These are phyloP conservation scores for Cranoglanis bouderius DNA, from an alignment of 2,113 vertebrate genomes.

Conservation along the genomic window DNA sequence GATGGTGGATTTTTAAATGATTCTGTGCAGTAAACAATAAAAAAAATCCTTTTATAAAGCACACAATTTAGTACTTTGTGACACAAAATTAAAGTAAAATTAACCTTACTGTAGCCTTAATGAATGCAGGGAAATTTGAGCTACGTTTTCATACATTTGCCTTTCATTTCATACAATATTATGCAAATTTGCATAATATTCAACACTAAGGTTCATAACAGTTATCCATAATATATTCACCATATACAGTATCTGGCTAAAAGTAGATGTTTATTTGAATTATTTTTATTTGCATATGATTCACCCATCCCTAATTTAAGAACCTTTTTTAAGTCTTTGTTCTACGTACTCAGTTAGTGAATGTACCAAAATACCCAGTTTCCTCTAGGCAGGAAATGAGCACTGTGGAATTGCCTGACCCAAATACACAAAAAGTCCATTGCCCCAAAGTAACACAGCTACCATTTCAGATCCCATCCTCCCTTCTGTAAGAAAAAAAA, in stretches of 20 bases:
- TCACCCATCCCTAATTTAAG: neutral
- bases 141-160: neutral
- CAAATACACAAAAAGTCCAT: slow-evolving; percentile 23
- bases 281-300: neutral
- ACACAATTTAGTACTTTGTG: neutral
- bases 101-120: neutral
- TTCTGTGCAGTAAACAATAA: neutral
- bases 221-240: neutral
- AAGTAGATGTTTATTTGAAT: neutral
- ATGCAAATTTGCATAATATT: neutral
- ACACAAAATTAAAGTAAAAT: neutral
- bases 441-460: slow-evolving; percentile 10
- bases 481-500: slow-evolving; percentile 36
- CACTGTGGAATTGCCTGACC: slow-evolving; percentile 36
- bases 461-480: neutral
- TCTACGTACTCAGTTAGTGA: neutral
- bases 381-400: slow-evolving; percentile 37
- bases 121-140: neutral
- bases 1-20: neutral
- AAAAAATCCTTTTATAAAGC: neutral
- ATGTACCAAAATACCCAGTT: slow-evolving; percentile 11
- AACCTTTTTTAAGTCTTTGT: neutral
- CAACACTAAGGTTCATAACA: neutral
- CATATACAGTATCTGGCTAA: neutral
- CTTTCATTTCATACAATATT: no score